phyloP scores from a whole-genome alignment of 2,888 invertebrate genomes.

The Blomia tropicalis region DNA sequence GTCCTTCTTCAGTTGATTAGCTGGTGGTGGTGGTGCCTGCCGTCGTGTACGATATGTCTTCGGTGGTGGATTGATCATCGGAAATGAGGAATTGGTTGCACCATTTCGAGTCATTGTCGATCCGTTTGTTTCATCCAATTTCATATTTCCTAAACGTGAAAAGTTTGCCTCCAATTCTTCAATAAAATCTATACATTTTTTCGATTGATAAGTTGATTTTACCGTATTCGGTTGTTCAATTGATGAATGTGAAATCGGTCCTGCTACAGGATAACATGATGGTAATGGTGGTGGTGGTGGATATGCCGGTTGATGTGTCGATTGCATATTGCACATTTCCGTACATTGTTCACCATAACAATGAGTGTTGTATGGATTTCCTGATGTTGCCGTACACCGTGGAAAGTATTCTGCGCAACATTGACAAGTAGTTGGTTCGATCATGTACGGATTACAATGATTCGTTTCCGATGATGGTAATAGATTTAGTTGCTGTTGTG shows the following conservation, averaged over 20 bases:
- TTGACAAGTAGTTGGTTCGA: background rate
- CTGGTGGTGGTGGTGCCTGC: constrained; percentile 13
- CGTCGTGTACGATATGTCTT: background rate
- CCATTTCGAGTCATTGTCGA: background rate
- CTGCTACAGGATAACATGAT: background rate
- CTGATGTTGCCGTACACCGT: background rate
- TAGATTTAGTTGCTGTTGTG: too few species aligned
- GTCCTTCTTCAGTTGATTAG: too few species aligned
- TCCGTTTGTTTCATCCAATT: background rate
- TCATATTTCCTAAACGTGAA: background rate
- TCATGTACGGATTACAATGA: constrained; percentile 8
- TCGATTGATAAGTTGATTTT: background rate
- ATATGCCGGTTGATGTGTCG: too few species aligned
- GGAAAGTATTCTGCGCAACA: background rate
- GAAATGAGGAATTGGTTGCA: background rate
- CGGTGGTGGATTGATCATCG: constrained; percentile 14
- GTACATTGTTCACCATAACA: background rate
- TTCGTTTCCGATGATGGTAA: too few species aligned
- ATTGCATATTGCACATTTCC: background rate
- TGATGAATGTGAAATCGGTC: background rate
- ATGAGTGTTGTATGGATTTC: background rate
- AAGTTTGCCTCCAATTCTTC: constrained; percentile 23
- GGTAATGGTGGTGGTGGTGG: background rate
- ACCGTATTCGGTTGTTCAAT: background rate
- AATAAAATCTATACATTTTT: constrained; percentile 23